A percentile compares a stretch with the other conserved stretches of the same genome.
Evolutionary conservation across 2,113 vertebrate species (phyloP).

Genomic region (Archocentrus centrarchus): DNA sequence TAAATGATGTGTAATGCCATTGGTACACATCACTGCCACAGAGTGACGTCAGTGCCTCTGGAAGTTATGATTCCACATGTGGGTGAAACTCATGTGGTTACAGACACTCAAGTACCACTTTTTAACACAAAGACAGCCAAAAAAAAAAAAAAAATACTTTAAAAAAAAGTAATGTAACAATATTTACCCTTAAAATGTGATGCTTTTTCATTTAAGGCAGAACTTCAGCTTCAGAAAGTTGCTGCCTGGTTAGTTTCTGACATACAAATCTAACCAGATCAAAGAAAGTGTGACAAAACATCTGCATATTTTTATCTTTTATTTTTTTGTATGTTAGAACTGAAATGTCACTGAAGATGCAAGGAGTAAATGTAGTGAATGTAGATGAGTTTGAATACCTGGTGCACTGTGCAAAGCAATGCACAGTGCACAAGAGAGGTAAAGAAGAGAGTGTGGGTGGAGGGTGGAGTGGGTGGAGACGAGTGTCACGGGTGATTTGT

Average conservation of each 20-base stretch:
- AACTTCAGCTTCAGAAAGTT: background rate
- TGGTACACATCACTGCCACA: background rate
- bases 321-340: too few species aligned
- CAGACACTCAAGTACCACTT: background rate
- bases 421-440: too few species aligned
- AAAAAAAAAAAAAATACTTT: background rate
- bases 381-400: too few species aligned
- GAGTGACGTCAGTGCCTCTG: background rate
- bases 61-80: conserved; percentile 2
- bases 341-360: too few species aligned
- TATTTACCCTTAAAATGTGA: background rate
- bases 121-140: background rate
- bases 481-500: background rate
- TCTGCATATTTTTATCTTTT: too few species aligned
- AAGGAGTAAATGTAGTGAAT: too few species aligned
- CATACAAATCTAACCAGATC: too few species aligned
- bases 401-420: too few species aligned
- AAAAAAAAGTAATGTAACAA: background rate
- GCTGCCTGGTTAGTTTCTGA: background rate
- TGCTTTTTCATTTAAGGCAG: background rate
- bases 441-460: too few species aligned
- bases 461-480: background rate
- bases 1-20: background rate
- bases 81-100: conserved; percentile 10
- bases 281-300: too few species aligned